Conservation (phyloP, 2,797 vertebrate genomes). For the Morelia viridis region DNA sequence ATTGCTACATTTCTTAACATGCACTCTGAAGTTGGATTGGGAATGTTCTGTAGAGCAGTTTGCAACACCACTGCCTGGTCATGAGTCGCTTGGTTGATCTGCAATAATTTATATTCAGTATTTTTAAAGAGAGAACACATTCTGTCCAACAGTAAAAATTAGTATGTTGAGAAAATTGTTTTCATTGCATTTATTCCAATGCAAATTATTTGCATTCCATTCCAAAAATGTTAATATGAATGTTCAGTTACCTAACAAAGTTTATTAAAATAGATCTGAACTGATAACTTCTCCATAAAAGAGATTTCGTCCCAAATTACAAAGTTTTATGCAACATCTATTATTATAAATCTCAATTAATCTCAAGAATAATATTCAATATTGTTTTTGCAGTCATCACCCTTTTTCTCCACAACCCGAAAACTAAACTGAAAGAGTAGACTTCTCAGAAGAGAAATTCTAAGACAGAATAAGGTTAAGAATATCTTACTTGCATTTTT, state of each 20-base stretch:
- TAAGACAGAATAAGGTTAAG: neutral
- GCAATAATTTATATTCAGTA: slow-evolving; percentile 63
- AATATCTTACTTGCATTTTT: neutral
- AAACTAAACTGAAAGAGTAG: neutral
- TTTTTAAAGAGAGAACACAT: slow-evolving; percentile 31
- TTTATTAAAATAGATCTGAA: neutral
- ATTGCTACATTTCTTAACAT: slow-evolving; percentile 99
- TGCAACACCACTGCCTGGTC: slow-evolving; percentile 98
- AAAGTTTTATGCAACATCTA: neutral
- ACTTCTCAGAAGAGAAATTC: neutral
- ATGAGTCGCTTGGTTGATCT: slow-evolving; percentile 97
- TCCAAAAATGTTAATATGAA: neutral
- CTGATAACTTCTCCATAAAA: neutral
- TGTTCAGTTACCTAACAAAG: neutral
- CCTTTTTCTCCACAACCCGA: neutral
- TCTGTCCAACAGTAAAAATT: slow-evolving; percentile 3
- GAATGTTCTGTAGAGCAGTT: slow-evolving; percentile 98
- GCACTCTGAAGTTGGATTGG: slow-evolving; percentile 97
- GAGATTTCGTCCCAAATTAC: neutral
- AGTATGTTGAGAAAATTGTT: slow-evolving; percentile 13
- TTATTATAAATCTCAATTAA: neutral
- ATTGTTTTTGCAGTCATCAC: neutral
- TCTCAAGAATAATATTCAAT: neutral
- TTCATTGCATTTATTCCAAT: neutral
- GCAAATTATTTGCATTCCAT: too few species aligned